Base-by-base conservation (phyloP, 2,113 vertebrate genomes). In the Raja brachyura region DNA sequence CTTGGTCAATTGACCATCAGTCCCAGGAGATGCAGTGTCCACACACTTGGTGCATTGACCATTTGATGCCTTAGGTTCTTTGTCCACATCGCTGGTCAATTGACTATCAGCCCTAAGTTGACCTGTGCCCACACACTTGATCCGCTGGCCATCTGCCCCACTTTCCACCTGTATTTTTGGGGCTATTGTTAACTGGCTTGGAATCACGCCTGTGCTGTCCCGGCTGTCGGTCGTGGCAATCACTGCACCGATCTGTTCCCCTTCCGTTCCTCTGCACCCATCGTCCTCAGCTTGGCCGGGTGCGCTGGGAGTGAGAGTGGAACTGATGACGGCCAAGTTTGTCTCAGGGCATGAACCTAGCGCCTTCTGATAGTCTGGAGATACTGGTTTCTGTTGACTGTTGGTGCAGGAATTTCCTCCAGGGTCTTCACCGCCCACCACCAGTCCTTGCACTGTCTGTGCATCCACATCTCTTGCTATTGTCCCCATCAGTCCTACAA, bases 401-500 rank as follows among this genome's bases (percentile, higher is more conserved):
- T 70, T 39, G 68, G 22, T 39, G 39, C 33, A 22, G 16, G 66
- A 13, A 9, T 18, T 25, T 70, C 39, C 31, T 14, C 20, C 66
- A 28, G 54, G 20, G 20, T 25, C 88, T 73, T 68, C n/a, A 11
- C 20, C 20, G 1, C 10, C 33, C 68, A 73, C 20, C 11, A 10
- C 10, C 10, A 48, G 14, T 10, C 68, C 73, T 20, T 73, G 68
- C 63, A 92, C 66, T 18, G 68, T 39, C 68, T 92, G 20, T 54
- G 66, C 39, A 5, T 73, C 33, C 9, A 7, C 66, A 4, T 25
- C 11, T 0, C 48, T 33, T 73, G 66, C 66, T 54, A 92, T 0
- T 25, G 90, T 92, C 90, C 90, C 90, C 90, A 92, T 92, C 22
- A 25, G 90, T 39, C 25, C 66, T 14, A 68, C 20, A 28, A 22